Conservation (phyloP, 2,888 invertebrate genomes). For the Tillus elongatus region DNA sequence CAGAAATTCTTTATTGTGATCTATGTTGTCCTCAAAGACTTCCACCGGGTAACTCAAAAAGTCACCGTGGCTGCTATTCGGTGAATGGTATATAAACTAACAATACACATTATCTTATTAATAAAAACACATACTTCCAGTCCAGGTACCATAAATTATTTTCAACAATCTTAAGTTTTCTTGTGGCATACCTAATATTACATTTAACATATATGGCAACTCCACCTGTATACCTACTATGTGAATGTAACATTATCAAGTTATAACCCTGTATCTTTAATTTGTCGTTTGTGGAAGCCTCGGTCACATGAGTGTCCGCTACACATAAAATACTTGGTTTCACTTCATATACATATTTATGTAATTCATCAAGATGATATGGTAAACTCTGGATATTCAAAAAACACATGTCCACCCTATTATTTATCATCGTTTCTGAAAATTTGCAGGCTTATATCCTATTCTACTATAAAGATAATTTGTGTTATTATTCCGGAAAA, state of each 20-base stretch:
- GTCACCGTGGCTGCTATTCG: background rate
- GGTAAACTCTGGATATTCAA: too few species aligned
- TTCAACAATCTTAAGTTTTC: background rate
- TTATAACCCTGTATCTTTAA: conserved; percentile 4
- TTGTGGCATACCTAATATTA: background rate
- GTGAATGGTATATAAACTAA: background rate
- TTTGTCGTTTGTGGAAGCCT: background rate
- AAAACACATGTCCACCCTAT: too few species aligned
- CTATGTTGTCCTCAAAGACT: background rate
- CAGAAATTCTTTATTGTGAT: background rate
- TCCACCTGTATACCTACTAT: conserved; percentile 1
- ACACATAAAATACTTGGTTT: too few species aligned
- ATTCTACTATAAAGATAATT: too few species aligned
- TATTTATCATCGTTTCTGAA: too few species aligned
- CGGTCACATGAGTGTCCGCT: background rate
- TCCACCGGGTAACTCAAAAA: background rate
- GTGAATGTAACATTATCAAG: background rate
- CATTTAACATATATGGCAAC: background rate
- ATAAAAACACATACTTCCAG: too few species aligned
- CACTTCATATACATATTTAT: too few species aligned
- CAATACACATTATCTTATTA: background rate
- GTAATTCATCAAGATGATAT: too few species aligned
- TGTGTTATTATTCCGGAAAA: too few species aligned
- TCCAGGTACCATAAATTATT: background rate
- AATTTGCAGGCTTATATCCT: too few species aligned